Conservation (phyloP, 1,140 invertebrate genomes). For the Drosophila sturtevanti region DNA sequence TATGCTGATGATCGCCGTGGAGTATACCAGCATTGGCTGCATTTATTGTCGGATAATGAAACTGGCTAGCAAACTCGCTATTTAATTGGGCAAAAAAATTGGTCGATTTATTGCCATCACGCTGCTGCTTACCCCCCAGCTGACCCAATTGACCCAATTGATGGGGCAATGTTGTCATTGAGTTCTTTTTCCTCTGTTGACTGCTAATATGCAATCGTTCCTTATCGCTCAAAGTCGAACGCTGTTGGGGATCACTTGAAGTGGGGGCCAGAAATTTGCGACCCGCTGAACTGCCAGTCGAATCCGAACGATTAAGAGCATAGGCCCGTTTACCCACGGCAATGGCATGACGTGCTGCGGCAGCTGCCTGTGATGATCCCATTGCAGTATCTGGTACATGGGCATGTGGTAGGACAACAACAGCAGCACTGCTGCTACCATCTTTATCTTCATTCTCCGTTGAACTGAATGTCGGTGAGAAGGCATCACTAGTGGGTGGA, state of each 20-base stretch:
- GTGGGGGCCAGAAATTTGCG: conserved; percentile 94
- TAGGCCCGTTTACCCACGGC: conserved; percentile 82
- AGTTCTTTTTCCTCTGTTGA: conserved; percentile 78
- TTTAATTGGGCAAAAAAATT: conserved; percentile 64
- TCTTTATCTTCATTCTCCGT: conserved; percentile 80
- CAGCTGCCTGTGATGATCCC: not conserved
- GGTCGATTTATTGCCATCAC: conserved; percentile 51
- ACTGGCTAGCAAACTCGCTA: conserved; percentile 63
- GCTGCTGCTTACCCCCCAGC: conserved; percentile 47
- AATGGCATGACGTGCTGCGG: conserved; percentile 82
- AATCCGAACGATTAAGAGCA: conserved; percentile 87
- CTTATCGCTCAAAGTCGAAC: conserved; percentile 86
- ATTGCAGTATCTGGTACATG: conserved; percentile 15
- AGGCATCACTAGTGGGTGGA: conserved; percentile 76
- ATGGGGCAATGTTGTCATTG: conserved; percentile 71
- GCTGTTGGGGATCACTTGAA: conserved; percentile 91
- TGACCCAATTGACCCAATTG: conserved; percentile 42
- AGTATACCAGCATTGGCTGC: conserved; percentile 23
- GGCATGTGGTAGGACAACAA: conserved; percentile 62
- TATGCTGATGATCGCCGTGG: conserved; percentile 34
- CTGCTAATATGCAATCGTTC: conserved; percentile 77
- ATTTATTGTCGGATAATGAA: conserved; percentile 73
- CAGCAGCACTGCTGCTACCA: conserved; percentile 83
- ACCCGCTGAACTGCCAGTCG: conserved; percentile 90
- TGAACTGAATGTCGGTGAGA: conserved; percentile 76